These are phyloP conservation scores for Naso thynnoides DNA, from an alignment of 2,797 vertebrate genomes.

Conservation along the genomic window DNA sequence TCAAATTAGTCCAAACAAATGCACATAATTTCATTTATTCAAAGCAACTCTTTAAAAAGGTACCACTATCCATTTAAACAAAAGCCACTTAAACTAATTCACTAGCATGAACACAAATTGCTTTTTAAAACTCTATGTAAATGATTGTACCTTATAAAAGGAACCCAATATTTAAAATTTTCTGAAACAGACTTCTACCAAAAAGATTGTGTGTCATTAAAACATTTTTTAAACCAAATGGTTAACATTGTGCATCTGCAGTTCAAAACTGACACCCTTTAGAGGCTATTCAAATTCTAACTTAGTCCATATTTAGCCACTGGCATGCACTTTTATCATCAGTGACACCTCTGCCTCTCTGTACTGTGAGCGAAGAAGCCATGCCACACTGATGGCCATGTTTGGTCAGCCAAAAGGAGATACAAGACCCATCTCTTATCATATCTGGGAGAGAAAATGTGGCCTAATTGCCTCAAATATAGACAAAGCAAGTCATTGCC, in stretches of 20 bases:
- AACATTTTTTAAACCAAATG: slow-evolving; percentile 8
- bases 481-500: slow-evolving; percentile 76
- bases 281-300: slow-evolving; percentile 56
- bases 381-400: slow-evolving; percentile 86
- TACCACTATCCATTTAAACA: slow-evolving; percentile 69
- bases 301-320: slow-evolving; percentile 81
- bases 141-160: slow-evolving; percentile 36
- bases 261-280: slow-evolving; percentile 49
- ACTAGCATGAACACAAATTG: slow-evolving; percentile 55
- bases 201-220: slow-evolving; percentile 18
- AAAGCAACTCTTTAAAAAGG: slow-evolving; percentile 65
- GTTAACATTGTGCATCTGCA: slow-evolving; percentile 46
- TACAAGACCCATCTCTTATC: slow-evolving; percentile 87
- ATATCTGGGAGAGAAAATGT: slow-evolving; percentile 80
- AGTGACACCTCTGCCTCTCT: slow-evolving; percentile 78
- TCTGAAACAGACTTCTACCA: slow-evolving; percentile 12
- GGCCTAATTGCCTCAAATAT: slow-evolving; percentile 85
- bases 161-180: slow-evolving; percentile 19
- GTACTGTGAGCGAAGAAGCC: slow-evolving; percentile 58
- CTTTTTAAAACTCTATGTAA: slow-evolving; percentile 59
- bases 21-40: slow-evolving; percentile 71
- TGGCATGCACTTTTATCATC: slow-evolving; percentile 79
- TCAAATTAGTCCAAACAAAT: slow-evolving; percentile 77
- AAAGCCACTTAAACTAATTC: slow-evolving; percentile 69
- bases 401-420: slow-evolving; percentile 82